Conservation (phyloP, 2,113 vertebrate genomes). For the Penelope pileata region DNA sequence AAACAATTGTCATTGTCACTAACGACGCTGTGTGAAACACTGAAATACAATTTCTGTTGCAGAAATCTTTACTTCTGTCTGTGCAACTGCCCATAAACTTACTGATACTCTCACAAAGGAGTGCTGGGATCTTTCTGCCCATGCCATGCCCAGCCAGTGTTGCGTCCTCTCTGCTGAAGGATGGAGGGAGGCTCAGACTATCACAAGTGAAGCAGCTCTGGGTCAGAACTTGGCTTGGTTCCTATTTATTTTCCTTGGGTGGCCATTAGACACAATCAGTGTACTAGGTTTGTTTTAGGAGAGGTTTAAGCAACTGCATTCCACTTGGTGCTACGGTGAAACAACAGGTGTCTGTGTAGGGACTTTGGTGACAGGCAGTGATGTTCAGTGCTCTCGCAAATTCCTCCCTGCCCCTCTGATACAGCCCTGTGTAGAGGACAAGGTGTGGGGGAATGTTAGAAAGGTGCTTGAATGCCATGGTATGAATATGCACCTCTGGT, state of each 20-base stretch:
- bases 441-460: too few relatives aligned
- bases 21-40: not conserved
- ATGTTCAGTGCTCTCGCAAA: not conserved
- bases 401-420: not conserved
- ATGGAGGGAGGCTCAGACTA: not conserved
- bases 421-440: not conserved
- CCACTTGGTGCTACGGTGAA: not conserved
- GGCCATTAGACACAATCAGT: too few relatives aligned
- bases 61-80: not conserved
- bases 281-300: not conserved
- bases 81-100: not conserved
- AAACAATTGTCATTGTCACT: not conserved
- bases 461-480: not conserved
- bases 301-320: not conserved
- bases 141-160: accelerated
- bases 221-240: not conserved
- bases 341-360: not conserved
- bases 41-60: not conserved
- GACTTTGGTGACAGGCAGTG: not conserved
- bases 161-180: not conserved
- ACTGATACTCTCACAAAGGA: not conserved
- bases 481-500: accelerated
- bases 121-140: not conserved
- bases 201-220: not conserved
- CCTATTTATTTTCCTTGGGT: accelerated